Conservation (phyloP, 2,797 vertebrate species). For the Scolopax bukidnonensis region DNA sequence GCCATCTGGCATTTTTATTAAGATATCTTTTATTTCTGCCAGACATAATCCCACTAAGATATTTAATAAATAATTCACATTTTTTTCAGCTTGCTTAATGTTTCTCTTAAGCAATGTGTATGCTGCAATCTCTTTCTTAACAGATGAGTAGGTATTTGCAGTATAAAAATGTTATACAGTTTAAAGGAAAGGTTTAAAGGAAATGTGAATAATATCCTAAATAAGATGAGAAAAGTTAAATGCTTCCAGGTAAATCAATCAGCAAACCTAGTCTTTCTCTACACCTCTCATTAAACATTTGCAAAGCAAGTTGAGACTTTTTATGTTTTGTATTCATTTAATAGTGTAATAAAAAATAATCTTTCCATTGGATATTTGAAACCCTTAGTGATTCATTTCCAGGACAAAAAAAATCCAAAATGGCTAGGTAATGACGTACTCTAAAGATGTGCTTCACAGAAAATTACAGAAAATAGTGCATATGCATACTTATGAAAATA, state of each 20-base stretch:
- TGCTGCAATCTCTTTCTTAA: neutral
- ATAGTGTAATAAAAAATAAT: neutral
- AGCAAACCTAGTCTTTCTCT: neutral
- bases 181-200: neutral
- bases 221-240: neutral
- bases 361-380: neutral
- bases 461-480: neutral
- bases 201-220: neutral
- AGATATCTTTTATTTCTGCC: constrained; percentile 24
- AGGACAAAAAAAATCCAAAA: neutral
- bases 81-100: neutral
- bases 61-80: constrained; percentile 39
- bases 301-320: constrained; percentile 1
- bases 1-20: constrained; percentile 20
- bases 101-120: neutral
- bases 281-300: neutral
- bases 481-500: neutral
- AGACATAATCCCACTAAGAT: neutral
- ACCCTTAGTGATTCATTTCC: neutral
- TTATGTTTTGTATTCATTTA: neutral
- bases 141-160: neutral
- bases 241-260: neutral
- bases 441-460: neutral
- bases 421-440: neutral
- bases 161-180: neutral